Conservation (phyloP, 2,888 invertebrate species). For the Dinocampus coccinellae region DNA sequence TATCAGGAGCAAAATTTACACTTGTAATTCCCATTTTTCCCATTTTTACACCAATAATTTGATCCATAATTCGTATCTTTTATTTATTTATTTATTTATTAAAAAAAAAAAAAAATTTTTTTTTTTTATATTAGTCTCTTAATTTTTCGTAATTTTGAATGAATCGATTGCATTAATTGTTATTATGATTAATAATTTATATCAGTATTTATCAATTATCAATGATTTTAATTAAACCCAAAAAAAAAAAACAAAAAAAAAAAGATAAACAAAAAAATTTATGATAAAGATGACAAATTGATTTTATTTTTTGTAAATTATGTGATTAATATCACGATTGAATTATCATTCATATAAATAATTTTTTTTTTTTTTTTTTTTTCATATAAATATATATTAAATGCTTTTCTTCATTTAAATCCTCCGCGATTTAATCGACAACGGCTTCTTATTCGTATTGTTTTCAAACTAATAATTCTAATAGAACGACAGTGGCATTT, state of each 20-base stretch:
- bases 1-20: slow-evolving; percentile 52
- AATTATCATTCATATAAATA: neutral
- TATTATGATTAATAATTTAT: no score
- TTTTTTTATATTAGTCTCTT: no score
- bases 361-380: no score
- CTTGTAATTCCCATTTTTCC: slow-evolving; percentile 17
- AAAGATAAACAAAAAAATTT: no score
- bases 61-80: no score
- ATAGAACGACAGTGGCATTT: neutral
- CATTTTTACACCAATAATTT: slow-evolving; percentile 13
- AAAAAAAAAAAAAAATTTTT: no score
- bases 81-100: no score
- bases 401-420: neutral
- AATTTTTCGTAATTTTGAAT: no score
- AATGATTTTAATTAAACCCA: no score
- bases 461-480: neutral
- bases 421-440: neutral
- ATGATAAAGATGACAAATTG: neutral
- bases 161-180: no score
- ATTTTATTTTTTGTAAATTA: neutral
- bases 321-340: neutral
- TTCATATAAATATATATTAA: neutral
- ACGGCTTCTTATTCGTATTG: neutral
- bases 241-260: no score
- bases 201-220: no score